These are phyloP conservation scores for Papilio polyxenes DNA, from an alignment of 1,140 invertebrate genomes.

Conservation along the genomic window DNA sequence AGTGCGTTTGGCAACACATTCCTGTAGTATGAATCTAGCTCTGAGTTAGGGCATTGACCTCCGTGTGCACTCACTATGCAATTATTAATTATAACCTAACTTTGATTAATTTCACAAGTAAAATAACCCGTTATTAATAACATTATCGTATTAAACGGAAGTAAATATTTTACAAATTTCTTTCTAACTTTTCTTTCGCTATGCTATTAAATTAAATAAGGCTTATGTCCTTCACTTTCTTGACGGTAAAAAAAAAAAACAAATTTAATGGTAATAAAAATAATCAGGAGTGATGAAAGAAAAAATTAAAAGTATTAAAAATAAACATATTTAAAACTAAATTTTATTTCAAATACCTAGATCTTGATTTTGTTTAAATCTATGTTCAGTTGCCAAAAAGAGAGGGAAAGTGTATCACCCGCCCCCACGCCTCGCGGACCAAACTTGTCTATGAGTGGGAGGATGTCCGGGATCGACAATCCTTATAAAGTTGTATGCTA, in stretches of 20 bases:
- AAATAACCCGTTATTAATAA: too few relatives aligned
- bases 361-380: constrained; percentile 9
- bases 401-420: constrained; percentile 53
- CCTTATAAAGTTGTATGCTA: constrained; percentile 2
- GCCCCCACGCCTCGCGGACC: constrained; percentile 29
- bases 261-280: too few relatives aligned
- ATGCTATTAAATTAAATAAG: too few relatives aligned
- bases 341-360: too few relatives aligned
- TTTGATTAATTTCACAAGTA: not conserved
- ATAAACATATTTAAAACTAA: too few relatives aligned
- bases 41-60: constrained; percentile 67
- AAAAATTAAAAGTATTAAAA: too few relatives aligned
- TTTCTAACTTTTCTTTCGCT: too few relatives aligned
- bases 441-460: constrained; percentile 43
- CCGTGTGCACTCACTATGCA: constrained; percentile 32
- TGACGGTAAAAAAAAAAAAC: too few relatives aligned
- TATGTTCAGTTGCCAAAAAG: constrained; percentile 46
- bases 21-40: constrained; percentile 68
- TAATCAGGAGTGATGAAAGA: too few relatives aligned
- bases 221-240: too few relatives aligned
- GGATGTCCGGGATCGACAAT: constrained; percentile 36
- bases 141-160: too few relatives aligned
- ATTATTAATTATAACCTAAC: constrained; percentile 33
- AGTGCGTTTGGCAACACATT: constrained; percentile 75
- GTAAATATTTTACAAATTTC: too few relatives aligned